Conservation (phyloP, 2,888 invertebrate species). For the Ormyrus nitidulus region DNA sequence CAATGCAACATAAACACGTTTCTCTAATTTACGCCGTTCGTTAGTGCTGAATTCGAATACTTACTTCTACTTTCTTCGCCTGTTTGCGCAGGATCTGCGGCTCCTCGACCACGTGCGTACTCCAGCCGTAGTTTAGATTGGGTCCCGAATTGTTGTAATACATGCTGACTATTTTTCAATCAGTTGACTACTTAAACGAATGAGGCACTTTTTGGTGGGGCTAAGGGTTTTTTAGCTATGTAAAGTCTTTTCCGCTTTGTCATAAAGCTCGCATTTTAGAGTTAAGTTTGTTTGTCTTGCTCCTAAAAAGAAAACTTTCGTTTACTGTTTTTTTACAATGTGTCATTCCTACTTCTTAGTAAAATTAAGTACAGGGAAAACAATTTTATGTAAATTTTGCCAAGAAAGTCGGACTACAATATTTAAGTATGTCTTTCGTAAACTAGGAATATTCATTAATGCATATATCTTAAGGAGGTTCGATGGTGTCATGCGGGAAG, state of each 20-base stretch:
- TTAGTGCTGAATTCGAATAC: slow-evolving; percentile 57
- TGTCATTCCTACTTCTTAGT: no score
- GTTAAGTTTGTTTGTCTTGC: neutral
- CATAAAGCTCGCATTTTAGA: slow-evolving; percentile 18
- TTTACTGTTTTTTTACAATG: no score
- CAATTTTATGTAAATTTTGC: no score
- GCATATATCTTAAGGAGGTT: no score
- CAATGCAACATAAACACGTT: no score
- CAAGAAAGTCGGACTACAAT: no score
- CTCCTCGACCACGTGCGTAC: slow-evolving; percentile 63
- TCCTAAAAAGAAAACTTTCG: slow-evolving; percentile 13
- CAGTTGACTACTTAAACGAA: neutral
- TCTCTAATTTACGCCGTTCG: no score
- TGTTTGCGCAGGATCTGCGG: slow-evolving; percentile 65
- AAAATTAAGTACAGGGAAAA: no score
- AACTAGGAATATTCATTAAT: no score
- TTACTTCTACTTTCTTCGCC: slow-evolving; percentile 64
- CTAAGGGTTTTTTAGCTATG: no score
- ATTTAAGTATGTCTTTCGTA: no score
- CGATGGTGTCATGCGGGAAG: no score
- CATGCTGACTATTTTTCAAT: slow-evolving; percentile 31
- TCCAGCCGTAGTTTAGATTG: slow-evolving; percentile 66
- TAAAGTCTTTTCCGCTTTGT: neutral
- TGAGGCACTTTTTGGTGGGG: neutral
- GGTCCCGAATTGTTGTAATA: slow-evolving; percentile 49